These are phyloP conservation scores for Menura novaehollandiae DNA, from an alignment of 2,113 vertebrate genomes.

Conservation along the genomic window DNA sequence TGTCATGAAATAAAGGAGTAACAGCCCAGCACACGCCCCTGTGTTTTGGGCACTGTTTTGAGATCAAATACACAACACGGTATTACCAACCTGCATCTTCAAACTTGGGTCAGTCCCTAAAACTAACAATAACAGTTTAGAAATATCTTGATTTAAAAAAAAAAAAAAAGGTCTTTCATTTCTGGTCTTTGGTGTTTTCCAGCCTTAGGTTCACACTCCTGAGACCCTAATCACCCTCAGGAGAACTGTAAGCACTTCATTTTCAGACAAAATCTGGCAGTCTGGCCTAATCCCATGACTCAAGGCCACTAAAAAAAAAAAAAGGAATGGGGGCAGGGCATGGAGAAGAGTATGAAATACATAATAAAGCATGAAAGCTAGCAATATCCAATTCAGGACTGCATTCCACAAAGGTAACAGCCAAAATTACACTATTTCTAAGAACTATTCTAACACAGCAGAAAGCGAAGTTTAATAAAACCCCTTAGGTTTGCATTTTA, in stretches of 20 bases:
- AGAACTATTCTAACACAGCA: not conserved
- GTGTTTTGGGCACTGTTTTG: not conserved
- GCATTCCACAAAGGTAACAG: not conserved
- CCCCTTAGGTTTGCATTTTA: not conserved
- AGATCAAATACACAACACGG: not conserved
- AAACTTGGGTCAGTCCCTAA: not conserved
- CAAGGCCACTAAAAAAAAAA: not conserved
- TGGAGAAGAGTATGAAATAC: not conserved
- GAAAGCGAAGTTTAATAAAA: not conserved
- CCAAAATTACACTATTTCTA: not conserved
- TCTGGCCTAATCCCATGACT: not conserved
- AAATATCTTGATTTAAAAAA: not conserved
- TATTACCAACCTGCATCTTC: not conserved
- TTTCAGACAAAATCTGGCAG: not conserved
- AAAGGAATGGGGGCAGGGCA: accelerated
- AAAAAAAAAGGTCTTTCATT: not conserved
- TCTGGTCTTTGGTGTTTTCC: not conserved
- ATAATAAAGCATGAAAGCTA: not conserved
- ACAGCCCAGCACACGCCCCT: not conserved
- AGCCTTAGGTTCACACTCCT: not conserved
- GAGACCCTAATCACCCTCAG: not conserved
- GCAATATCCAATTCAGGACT: not conserved
- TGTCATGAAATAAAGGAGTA: not conserved
- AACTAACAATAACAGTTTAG: not conserved
- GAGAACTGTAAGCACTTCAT: not conserved